phyloP scores from a whole-genome alignment of 1,140 invertebrate genomes.

The Sarcophaga peregrina region DNA sequence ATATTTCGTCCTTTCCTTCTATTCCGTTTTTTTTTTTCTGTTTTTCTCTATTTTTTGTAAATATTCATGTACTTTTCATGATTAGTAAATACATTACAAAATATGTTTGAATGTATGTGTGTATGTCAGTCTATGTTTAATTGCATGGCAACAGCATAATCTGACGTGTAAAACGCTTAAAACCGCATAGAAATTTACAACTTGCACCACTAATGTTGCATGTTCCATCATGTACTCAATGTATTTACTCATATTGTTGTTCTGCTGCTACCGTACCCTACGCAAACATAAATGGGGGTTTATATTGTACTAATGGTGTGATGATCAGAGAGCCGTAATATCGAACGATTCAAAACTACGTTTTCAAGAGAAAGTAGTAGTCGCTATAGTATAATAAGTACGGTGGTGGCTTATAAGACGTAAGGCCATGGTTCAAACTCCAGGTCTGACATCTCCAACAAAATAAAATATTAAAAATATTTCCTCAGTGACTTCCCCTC shows the following conservation, averaged over 20 bases:
- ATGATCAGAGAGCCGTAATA: too few species aligned
- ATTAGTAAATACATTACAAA: conserved; percentile 1
- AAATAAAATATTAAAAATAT: too few species aligned
- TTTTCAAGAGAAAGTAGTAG: too few species aligned
- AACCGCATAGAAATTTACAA: conserved; percentile 39
- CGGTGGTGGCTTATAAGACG: too few species aligned
- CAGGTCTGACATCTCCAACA: too few species aligned
- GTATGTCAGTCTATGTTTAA: background rate
- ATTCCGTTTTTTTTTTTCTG: background rate
- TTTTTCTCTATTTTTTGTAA: background rate
- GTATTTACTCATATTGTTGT: background rate
- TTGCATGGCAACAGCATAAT: conserved; percentile 38
- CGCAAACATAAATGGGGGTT: background rate
- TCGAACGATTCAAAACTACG: too few species aligned
- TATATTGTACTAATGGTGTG: background rate
- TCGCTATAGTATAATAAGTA: too few species aligned
- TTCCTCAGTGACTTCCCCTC: too few species aligned
- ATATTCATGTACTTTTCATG: conserved; percentile 10
- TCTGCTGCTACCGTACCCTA: background rate
- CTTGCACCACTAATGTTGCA: conserved; percentile 30
- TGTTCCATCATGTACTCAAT: background rate
- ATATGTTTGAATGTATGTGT: background rate
- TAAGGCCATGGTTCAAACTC: too few species aligned
- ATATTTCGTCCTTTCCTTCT: background rate
- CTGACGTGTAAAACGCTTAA: conserved; percentile 38